phyloP scores from a whole-genome alignment of 1,140 invertebrate species.

The Manduca sexta region DNA sequence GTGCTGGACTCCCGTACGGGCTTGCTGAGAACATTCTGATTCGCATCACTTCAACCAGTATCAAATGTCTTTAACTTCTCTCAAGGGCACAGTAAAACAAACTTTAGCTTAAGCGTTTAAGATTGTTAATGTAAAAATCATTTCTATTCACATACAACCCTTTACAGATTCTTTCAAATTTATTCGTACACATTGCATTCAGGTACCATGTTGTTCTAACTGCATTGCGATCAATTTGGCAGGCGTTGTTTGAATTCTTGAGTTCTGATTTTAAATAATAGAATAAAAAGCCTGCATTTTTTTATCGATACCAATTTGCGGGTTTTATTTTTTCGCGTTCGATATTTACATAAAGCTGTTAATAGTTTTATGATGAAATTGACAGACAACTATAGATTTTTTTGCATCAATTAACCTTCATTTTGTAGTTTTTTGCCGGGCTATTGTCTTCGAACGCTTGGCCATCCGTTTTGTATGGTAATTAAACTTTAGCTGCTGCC shows the following conservation, averaged over 20 bases:
- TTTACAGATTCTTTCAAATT: constrained; percentile 22
- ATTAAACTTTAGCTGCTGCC: too few species aligned
- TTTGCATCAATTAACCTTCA: too few species aligned
- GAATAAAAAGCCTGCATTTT: not conserved
- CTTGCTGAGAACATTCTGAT: constrained; percentile 58
- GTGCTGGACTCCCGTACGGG: constrained; percentile 62
- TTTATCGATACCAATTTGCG: not conserved
- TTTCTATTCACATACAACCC: not conserved
- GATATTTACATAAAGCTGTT: too few species aligned
- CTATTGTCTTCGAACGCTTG: too few species aligned
- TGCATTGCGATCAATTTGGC: constrained; percentile 55
- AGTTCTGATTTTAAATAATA: constrained; percentile 17
- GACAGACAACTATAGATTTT: too few species aligned
- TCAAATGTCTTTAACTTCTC: not conserved
- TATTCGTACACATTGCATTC: constrained; percentile 48
- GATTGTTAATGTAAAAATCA: not conserved
- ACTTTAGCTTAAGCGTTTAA: not conserved
- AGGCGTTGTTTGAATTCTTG: constrained; percentile 52
- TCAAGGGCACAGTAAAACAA: not conserved
- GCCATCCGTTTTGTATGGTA: too few species aligned
- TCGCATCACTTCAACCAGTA: constrained; percentile 37
- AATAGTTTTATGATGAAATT: too few species aligned
- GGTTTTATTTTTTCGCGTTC: too few species aligned
- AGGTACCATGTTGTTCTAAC: constrained; percentile 53
- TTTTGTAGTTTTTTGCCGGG: too few species aligned